Evolutionary conservation across 2,113 vertebrate species (phyloP).

Genomic region (Poecilia latipinna): DNA sequence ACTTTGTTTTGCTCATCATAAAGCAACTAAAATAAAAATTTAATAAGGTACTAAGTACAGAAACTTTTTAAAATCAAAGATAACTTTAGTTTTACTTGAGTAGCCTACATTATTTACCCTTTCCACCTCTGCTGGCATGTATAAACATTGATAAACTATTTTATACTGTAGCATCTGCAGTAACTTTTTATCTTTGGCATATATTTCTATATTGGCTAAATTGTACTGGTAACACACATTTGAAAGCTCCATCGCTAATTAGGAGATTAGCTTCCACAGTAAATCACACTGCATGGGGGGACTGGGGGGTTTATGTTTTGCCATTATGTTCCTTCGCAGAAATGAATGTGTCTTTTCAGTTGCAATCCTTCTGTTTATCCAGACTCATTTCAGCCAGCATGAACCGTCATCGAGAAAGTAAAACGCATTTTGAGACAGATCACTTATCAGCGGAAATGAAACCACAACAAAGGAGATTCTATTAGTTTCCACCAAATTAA

Average conservation of each 20-base stretch:
- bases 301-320: neutral
- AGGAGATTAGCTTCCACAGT: neutral
- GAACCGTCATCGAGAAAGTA: constrained; percentile 6
- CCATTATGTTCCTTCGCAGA: neutral
- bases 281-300: neutral
- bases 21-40: no score
- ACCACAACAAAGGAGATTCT: constrained; percentile 34
- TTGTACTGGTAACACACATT: neutral
- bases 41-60: no score
- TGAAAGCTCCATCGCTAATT: neutral
- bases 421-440: constrained; percentile 43
- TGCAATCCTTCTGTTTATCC: neutral
- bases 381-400: constrained; percentile 18
- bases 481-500: constrained; percentile 59
- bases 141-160: no score
- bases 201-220: neutral
- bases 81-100: no score
- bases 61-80: no score
- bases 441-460: constrained; percentile 59
- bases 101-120: no score
- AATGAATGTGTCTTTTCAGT: neutral
- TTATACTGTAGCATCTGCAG: no score
- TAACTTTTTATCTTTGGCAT: no score
- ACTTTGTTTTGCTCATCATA: no score
- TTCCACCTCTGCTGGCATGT: no score